These are phyloP conservation scores for Beris morrisii DNA, from an alignment of 2,888 invertebrate species.

Conservation along the genomic window DNA sequence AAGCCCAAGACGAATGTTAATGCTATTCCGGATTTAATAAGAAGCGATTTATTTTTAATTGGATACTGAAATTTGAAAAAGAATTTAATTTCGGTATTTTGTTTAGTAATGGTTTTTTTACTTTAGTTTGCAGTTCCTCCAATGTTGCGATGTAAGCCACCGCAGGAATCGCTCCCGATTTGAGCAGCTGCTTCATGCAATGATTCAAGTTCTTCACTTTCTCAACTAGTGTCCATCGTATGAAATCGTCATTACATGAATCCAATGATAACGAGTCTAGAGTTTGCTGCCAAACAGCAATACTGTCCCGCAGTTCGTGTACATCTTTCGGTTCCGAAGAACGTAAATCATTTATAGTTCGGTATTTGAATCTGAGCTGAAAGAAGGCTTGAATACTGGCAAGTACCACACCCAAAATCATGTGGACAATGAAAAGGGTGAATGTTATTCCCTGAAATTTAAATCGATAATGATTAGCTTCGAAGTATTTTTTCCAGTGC, in stretches of 20 bases:
- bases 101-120: constrained; percentile 41
- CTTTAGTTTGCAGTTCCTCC: constrained; percentile 63
- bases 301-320: constrained; percentile 77
- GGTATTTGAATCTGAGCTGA: constrained; percentile 75
- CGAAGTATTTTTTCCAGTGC: neutral
- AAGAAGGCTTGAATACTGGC: constrained; percentile 69
- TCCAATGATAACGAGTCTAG: constrained; percentile 78
- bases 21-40: constrained; percentile 72
- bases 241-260: constrained; percentile 80
- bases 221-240: constrained; percentile 73
- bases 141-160: constrained; percentile 70
- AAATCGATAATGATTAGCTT: neutral
- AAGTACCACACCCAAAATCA: constrained; percentile 73
- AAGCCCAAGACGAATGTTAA: constrained; percentile 72
- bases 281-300: constrained; percentile 80
- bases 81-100: constrained; percentile 43
- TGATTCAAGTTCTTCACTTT: constrained; percentile 70
- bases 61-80: constrained; percentile 65
- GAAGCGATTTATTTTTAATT: constrained; percentile 73
- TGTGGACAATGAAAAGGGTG: constrained; percentile 76
- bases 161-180: constrained; percentile 58
- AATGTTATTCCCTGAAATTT: constrained; percentile 76
- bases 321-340: constrained; percentile 72
- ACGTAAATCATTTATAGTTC: constrained; percentile 68
- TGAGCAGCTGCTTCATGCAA: constrained; percentile 61